Conservation (phyloP, 2,888 invertebrate species). For the Nasonovia ribisnigri region DNA sequence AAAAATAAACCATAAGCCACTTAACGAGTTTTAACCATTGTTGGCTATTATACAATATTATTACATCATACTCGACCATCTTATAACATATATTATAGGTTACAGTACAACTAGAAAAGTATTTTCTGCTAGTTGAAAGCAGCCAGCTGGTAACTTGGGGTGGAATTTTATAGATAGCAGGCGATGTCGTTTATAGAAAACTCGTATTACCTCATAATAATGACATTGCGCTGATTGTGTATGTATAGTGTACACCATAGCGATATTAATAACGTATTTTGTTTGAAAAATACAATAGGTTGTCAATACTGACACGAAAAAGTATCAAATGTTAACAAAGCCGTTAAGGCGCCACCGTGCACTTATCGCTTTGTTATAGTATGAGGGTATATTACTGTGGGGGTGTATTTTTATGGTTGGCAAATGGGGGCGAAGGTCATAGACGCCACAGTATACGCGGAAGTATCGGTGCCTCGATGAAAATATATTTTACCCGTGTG, state of each 20-base stretch:
- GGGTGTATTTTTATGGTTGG: slow-evolving; percentile 1
- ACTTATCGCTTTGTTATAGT: background rate
- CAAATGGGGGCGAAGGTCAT: background rate
- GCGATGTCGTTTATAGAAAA: background rate
- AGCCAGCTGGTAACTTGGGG: background rate
- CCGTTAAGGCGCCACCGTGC: background rate
- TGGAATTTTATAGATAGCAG: background rate
- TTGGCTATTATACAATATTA: background rate
- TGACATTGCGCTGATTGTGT: background rate
- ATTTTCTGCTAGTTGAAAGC: background rate
- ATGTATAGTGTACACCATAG: background rate
- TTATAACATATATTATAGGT: background rate
- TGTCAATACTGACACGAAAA: background rate
- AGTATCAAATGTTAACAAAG: slow-evolving; percentile 9
- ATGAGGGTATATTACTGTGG: background rate
- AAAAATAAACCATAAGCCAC: too few relatives aligned
- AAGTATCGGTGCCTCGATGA: background rate
- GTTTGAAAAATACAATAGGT: background rate
- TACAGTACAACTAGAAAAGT: background rate
- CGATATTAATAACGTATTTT: background rate
- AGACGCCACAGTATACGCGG: background rate
- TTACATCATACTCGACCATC: background rate
- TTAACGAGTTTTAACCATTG: too few relatives aligned
- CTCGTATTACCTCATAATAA: background rate
- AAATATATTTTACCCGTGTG: background rate